Conservation (phyloP, 2,888 invertebrate genomes). For the Tetramorium bicarinatum region DNA sequence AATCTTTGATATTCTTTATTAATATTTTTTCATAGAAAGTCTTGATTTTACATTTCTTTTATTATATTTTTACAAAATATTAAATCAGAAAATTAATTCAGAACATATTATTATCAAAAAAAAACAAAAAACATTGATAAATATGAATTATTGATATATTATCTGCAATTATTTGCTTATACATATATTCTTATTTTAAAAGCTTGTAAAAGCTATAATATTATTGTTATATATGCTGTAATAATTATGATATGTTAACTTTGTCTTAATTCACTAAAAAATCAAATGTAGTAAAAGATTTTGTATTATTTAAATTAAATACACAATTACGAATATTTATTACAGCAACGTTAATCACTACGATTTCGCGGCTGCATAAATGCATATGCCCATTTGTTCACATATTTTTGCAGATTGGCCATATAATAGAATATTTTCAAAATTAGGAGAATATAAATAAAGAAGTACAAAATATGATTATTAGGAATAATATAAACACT, state of each 20-base stretch:
- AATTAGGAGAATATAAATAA: constrained; percentile 13
- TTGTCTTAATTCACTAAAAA: background rate
- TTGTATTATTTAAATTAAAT: background rate
- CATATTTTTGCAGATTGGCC: constrained; percentile 68
- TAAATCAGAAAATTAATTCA: background rate
- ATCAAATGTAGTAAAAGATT: background rate
- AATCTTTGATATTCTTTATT: background rate
- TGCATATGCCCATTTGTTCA: constrained; percentile 21
- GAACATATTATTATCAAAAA: background rate
- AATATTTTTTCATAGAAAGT: background rate
- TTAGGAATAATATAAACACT: constrained; percentile 54
- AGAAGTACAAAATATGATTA: constrained; percentile 64
- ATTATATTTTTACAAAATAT: background rate
- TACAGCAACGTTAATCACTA: background rate
- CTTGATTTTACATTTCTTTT: background rate
- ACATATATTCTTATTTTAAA: background rate
- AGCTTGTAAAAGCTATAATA: background rate
- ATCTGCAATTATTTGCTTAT: background rate
- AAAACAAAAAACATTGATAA: no score
- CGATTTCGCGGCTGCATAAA: constrained; percentile 17
- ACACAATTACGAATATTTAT: constrained; percentile 7
- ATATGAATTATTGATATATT: background rate
- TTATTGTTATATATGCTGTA: background rate
- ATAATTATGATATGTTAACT: background rate
- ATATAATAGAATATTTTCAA: constrained; percentile 25